Evolutionary conservation across 2,888 invertebrate genomes (phyloP).

Genomic region (Hetaerina titia): DNA sequence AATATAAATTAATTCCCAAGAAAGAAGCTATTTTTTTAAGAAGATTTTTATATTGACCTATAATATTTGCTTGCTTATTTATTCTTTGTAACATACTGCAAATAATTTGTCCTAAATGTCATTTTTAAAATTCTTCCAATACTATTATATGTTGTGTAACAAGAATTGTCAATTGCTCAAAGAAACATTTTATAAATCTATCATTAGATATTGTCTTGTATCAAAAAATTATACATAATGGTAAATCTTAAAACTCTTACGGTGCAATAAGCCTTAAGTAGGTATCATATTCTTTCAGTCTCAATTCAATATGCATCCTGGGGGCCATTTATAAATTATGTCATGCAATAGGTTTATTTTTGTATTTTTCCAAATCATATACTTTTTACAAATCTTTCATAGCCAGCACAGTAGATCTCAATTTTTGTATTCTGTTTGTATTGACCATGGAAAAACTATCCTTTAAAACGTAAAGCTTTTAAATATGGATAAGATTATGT

Average conservation of each 20-base stretch:
- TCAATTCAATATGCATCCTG: background rate
- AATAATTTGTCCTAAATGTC: background rate
- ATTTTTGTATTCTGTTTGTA: too few relatives aligned
- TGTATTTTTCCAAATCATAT: background rate
- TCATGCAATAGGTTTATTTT: background rate
- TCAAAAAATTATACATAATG: background rate
- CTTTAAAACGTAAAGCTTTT: too few relatives aligned
- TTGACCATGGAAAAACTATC: too few relatives aligned
- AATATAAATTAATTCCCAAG: background rate
- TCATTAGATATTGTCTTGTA: background rate
- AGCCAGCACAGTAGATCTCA: background rate
- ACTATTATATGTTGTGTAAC: constrained; percentile 1
- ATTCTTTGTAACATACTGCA: background rate
- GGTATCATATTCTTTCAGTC: background rate
- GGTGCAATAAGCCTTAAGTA: background rate
- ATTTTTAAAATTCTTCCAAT: background rate
- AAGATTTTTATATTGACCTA: background rate
- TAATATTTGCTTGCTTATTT: background rate
- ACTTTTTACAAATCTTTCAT: background rate
- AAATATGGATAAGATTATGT: too few relatives aligned
- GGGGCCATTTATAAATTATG: constrained; percentile 18
- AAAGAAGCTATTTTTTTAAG: background rate
- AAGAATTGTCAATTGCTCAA: constrained; percentile 29
- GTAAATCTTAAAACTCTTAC: background rate
- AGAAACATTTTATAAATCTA: background rate